Evolutionary conservation across 2,888 invertebrate species (phyloP).

Genomic region (Anorthoa munda): DNA sequence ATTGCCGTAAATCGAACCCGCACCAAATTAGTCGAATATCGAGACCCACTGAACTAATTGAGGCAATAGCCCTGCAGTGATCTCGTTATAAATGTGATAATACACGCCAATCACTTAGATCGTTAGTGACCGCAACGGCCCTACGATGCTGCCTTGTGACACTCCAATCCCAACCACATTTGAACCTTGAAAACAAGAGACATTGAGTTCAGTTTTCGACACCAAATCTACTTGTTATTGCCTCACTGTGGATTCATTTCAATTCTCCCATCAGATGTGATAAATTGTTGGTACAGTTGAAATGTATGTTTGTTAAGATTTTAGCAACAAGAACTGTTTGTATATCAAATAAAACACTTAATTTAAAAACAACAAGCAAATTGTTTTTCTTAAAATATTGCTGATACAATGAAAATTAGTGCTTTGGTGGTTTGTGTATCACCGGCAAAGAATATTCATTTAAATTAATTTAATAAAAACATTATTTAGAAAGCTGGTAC

Average conservation of each 20-base stretch:
- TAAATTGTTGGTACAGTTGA: conserved; percentile 37
- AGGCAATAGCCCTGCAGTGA: conserved; percentile 54
- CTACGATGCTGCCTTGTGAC: conserved; percentile 47
- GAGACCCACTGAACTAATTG: conserved; percentile 49
- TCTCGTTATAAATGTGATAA: conserved; percentile 68
- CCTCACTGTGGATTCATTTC: conserved; percentile 38
- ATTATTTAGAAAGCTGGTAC: neutral
- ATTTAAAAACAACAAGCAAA: neutral
- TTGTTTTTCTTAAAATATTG: neutral
- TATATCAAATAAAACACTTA: neutral
- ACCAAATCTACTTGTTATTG: conserved; percentile 29
- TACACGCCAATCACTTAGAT: conserved; percentile 69
- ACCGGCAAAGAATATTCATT: neutral
- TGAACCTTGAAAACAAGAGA: neutral
- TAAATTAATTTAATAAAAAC: neutral
- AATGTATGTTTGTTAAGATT: conserved; percentile 21
- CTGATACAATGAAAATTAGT: neutral
- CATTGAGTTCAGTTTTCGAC: conserved; percentile 19
- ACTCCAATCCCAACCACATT: neutral
- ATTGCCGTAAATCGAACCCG: neutral
- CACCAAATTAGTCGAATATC: conserved; percentile 27
- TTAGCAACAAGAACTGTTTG: conserved; percentile 7
- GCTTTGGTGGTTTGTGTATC: neutral
- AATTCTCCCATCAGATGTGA: conserved; percentile 47
- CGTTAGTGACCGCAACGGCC: conserved; percentile 62